Evolutionary conservation across 37 sponge, comb jelly and placozoan genomes (phyloP).

Genomic region (Ephydatia muelleri): DNA sequence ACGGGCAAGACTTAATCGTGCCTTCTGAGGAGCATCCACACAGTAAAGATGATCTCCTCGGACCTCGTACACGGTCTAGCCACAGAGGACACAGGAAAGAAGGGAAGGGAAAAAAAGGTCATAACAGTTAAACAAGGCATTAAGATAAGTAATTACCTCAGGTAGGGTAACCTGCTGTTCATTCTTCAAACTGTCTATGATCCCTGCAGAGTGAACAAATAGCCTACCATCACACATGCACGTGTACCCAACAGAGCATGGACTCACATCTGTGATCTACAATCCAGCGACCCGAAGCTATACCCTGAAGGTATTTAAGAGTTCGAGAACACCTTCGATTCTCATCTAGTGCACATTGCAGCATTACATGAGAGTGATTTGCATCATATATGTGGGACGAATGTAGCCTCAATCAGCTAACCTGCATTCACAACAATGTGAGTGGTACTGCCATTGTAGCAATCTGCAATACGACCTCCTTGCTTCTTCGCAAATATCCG

Average conservation of each 20-base stretch:
- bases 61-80: slow-evolving; percentile 4
- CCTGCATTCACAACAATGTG: slow-evolving; percentile 8
- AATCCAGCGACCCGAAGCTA: slow-evolving; percentile 42
- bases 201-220: background rate
- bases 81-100: background rate
- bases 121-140: too few species aligned
- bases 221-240: background rate
- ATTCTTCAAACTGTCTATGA: background rate
- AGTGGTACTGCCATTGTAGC: slow-evolving; percentile 24
- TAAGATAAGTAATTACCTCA: background rate
- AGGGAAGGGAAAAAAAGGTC: background rate
- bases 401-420: too few species aligned
- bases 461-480: slow-evolving; percentile 25
- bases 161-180: background rate
- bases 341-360: too few species aligned
- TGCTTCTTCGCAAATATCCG: slow-evolving; percentile 8
- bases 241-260: background rate
- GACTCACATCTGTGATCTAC: background rate
- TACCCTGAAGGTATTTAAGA: slow-evolving; percentile 42
- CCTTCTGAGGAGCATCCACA: background rate
- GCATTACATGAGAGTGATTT: too few species aligned
- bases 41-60: background rate
- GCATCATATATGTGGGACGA: too few species aligned
- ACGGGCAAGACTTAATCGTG: background rate
- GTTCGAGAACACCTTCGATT: slow-evolving; percentile 40